Evolutionary conservation across 2,797 vertebrate genomes (phyloP).

Genomic region (Arctocebus calabarensis): DNA sequence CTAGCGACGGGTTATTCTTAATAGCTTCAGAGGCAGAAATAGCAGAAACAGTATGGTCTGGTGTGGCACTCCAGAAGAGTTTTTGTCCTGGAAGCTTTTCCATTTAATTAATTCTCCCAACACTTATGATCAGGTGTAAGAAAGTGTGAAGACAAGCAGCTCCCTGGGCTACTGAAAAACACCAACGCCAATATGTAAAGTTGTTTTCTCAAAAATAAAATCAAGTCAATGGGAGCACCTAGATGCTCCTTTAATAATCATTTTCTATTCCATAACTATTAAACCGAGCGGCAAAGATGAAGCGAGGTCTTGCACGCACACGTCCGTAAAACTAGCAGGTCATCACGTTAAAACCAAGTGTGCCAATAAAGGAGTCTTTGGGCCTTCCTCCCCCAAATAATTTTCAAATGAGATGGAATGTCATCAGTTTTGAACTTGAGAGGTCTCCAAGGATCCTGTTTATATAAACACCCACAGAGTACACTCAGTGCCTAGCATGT

Average conservation of each 20-base stretch:
- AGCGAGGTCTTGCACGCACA: neutral
- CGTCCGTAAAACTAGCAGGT: neutral
- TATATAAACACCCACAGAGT: neutral
- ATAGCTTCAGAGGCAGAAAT: conserved; percentile 51
- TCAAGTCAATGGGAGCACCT: neutral
- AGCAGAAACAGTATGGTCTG: neutral
- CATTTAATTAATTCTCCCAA: conserved; percentile 58
- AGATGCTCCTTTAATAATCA: neutral
- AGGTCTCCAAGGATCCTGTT: neutral
- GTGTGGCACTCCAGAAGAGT: neutral
- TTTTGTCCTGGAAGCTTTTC: conserved; percentile 57
- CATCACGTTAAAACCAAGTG: neutral
- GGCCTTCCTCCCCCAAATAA: neutral
- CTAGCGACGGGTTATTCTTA: conserved; percentile 11
- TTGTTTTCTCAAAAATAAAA: conserved; percentile 40
- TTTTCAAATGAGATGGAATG: neutral
- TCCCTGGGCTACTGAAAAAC: neutral
- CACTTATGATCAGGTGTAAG: neutral
- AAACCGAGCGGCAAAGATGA: neutral
- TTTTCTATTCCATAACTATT: neutral
- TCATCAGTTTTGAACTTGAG: neutral
- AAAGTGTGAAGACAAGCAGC: conserved; percentile 1
- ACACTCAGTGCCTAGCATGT: neutral
- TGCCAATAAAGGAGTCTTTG: neutral
- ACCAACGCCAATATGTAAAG: neutral